Percentiles rank a stretch among this genome's conserved stretches.
phyloP scores from a whole-genome alignment of 2,888 invertebrate species.

The Diploptera punctata region DNA sequence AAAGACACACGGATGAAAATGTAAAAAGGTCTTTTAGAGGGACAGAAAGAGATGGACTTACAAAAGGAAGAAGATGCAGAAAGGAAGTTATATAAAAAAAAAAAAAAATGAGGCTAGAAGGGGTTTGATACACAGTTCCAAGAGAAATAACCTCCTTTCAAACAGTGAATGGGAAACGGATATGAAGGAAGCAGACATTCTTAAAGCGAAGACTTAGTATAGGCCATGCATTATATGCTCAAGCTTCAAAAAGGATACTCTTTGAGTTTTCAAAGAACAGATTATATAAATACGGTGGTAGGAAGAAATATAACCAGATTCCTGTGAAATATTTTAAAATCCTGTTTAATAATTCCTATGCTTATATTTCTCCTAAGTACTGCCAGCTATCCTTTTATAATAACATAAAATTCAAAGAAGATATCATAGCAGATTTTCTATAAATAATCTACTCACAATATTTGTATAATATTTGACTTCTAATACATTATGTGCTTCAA shows the following conservation, averaged over 20 bases:
- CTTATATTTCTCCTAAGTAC: neutral
- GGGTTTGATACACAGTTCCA: neutral
- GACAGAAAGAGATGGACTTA: neutral
- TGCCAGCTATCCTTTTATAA: neutral
- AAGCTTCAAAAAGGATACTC: neutral
- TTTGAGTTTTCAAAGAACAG: neutral
- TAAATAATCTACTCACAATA: no score
- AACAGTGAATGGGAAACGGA: neutral
- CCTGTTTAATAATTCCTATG: neutral
- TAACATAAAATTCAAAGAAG: no score
- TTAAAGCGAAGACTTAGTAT: neutral
- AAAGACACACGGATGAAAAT: neutral
- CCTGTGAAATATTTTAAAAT: neutral
- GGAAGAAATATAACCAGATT: constrained; percentile 2
- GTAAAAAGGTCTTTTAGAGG: constrained; percentile 12
- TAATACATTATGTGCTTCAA: no score
- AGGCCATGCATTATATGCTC: neutral
- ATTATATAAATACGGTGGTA: neutral
- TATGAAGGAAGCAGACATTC: neutral
- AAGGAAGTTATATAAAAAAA: neutral
- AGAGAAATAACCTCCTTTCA: constrained; percentile 5
- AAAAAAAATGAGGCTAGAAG: neutral
- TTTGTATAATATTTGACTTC: no score
- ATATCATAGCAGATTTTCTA: no score
- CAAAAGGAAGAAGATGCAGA: neutral